These are phyloP conservation scores for Porites cylindrica DNA, from an alignment of 92 coral and sea anemone genomes.

Conservation along the genomic window DNA sequence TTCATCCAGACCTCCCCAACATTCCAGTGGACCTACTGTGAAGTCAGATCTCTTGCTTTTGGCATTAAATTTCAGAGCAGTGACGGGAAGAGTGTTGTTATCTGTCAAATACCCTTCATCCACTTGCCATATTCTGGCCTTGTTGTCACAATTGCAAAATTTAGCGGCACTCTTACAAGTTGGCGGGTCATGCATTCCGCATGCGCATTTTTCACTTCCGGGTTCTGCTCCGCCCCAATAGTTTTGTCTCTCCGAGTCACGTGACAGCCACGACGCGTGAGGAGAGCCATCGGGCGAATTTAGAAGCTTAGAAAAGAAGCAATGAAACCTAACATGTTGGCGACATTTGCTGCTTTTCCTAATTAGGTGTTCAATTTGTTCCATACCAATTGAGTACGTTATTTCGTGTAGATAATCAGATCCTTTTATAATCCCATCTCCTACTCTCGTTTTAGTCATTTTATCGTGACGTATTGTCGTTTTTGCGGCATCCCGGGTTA, in stretches of 20 bases:
- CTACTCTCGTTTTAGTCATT: constrained; percentile 53
- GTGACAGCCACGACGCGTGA: constrained; percentile 83
- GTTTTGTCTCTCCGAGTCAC: constrained; percentile 63
- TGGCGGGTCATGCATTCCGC: constrained; percentile 64
- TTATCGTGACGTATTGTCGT: constrained; percentile 74
- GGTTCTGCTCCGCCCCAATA: constrained; percentile 95
- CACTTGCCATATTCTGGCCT: constrained; percentile 82
- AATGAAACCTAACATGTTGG: constrained; percentile 84
- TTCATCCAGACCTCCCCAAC: constrained; percentile 74
- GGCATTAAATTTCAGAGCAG: constrained; percentile 60
- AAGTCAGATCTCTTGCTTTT: constrained; percentile 73
- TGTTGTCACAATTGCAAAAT: constrained; percentile 92
- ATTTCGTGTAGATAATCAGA: constrained; percentile 51
- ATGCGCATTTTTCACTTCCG: constrained; percentile 81
- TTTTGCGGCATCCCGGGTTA: constrained; percentile 45
- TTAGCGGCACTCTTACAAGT: constrained; percentile 79
- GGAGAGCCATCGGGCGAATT: constrained; percentile 77
- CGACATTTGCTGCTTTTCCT: constrained; percentile 81
- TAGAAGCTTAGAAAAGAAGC: constrained; percentile 79
- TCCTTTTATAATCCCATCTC: constrained; percentile 28
- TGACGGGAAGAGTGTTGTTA: constrained; percentile 81
- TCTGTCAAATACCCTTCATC: constrained; percentile 77
- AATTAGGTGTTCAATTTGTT: constrained; percentile 63
- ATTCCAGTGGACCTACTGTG: constrained; percentile 87
- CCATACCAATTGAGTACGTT: constrained; percentile 33